These are phyloP conservation scores for Periparus ater DNA, from an alignment of 2,797 vertebrate genomes.

Conservation along the genomic window DNA sequence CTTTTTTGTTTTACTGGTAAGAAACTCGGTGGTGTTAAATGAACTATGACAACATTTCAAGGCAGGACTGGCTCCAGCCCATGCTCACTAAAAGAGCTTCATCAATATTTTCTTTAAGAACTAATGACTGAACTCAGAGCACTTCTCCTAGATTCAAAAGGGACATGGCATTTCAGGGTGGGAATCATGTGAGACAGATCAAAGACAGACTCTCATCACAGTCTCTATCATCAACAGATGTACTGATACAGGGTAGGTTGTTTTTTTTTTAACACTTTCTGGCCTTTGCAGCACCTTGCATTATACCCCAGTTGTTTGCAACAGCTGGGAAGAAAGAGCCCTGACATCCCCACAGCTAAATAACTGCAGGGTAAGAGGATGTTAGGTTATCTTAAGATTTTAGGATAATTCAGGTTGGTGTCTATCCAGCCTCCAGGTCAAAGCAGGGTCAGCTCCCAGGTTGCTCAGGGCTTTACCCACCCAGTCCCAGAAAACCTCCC, in stretches of 20 bases:
- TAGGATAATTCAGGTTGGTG: background rate
- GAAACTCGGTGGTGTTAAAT: background rate
- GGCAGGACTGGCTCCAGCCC: background rate
- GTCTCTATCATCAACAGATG: background rate
- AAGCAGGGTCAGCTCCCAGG: background rate
- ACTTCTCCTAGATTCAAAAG: background rate
- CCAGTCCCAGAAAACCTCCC: background rate
- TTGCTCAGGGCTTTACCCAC: background rate
- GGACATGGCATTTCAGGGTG: background rate
- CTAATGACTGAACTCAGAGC: background rate
- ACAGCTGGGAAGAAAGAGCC: background rate
- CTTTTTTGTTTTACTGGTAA: background rate
- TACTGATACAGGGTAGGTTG: background rate
- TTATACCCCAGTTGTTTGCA: background rate
- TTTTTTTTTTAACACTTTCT: background rate
- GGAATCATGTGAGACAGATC: background rate
- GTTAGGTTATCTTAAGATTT: background rate
- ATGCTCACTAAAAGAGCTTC: rapidly evolving
- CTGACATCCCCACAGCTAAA: background rate
- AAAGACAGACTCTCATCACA: background rate
- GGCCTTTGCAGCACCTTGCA: background rate
- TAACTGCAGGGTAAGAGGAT: background rate
- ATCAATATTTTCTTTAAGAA: background rate
- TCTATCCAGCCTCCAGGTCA: background rate
- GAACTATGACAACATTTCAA: background rate